Conservation (phyloP, 2,888 invertebrate species). For the Mantis religiosa region DNA sequence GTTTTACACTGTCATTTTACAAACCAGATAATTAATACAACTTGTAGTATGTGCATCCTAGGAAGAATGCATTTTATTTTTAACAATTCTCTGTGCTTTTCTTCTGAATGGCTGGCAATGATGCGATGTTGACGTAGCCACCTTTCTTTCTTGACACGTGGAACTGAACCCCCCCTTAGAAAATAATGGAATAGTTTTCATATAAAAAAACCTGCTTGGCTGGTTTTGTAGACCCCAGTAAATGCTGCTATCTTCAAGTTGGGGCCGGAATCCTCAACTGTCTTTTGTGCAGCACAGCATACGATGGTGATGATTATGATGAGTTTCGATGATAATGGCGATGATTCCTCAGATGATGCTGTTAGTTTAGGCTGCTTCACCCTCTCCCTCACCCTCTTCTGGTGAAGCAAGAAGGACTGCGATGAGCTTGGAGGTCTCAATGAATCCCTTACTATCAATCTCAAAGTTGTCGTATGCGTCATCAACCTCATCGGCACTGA, state of each 20-base stretch:
- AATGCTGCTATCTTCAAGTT: not conserved
- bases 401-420: slow-evolving; percentile 82
- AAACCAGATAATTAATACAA: not conserved
- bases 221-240: not conserved
- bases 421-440: slow-evolving; percentile 83
- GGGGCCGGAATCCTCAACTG: not conserved
- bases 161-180: not conserved
- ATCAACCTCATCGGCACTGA: slow-evolving; percentile 81
- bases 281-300: not conserved
- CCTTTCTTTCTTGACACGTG: not conserved
- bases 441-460: slow-evolving; percentile 85
- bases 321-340: not conserved
- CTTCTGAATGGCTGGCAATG: not conserved
- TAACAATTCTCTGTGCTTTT: not conserved
- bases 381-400: slow-evolving; percentile 65
- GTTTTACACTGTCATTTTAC: not conserved
- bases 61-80: not conserved
- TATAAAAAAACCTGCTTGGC: not conserved
- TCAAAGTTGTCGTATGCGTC: slow-evolving; percentile 92
- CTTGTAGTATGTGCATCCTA: not conserved
- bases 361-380: slow-evolving; percentile 32
- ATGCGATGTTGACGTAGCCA: not conserved
- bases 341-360: not conserved
- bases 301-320: not conserved
- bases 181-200: slow-evolving; percentile 3